Base-by-base conservation (phyloP, 2,888 invertebrate species). In the Melieria picta region DNA sequence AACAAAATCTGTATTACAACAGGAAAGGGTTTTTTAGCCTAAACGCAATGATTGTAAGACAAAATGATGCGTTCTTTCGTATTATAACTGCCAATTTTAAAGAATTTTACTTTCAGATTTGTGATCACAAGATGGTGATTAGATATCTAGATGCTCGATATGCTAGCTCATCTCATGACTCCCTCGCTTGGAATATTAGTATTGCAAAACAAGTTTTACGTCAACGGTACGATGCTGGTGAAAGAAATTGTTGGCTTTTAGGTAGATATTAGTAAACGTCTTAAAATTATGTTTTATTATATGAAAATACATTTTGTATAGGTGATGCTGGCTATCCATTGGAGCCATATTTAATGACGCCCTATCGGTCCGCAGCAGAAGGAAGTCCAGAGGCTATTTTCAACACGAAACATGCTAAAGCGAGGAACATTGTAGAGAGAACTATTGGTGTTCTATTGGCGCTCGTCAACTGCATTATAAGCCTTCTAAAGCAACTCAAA, bases 251-350 rank as follows among this genome's bases (percentile, higher is more conserved):
- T 61, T 61, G 61, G 61, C 61, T 55, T 30, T 65, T 65, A 43
- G 65, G 52, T 64, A 52, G 13, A 64, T 16, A 47, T 16, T 16
- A 45, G 7, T 7, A 30, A 7, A 47, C 16, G n/a, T 9, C 7
- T 48, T 48, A 52, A 52, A 52, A 4, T 52, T 52, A 7, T 52
- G 13, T 52, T 52, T n/a, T 52, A 52, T 52, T 52, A 10, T 10
- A 48, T 48, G 11, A 48, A 48, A 48, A 48, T 48, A 48, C 7
- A 48, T 16, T 63, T 47, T 48, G 50, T 7, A 50, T 48, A 69
- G 71, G 69, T n/a, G 71, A 74, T 58, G 68, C 72, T 5, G 72
- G 72, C 13, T 74, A 72, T 62, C 62, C 72, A 7, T 52, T 74
- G 4, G 61, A 65, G 46, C 72, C 69, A 5, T 74, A 52, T 68